phyloP scores from a whole-genome alignment of 2,113 vertebrate species.

The Tetrax tetrax region DNA sequence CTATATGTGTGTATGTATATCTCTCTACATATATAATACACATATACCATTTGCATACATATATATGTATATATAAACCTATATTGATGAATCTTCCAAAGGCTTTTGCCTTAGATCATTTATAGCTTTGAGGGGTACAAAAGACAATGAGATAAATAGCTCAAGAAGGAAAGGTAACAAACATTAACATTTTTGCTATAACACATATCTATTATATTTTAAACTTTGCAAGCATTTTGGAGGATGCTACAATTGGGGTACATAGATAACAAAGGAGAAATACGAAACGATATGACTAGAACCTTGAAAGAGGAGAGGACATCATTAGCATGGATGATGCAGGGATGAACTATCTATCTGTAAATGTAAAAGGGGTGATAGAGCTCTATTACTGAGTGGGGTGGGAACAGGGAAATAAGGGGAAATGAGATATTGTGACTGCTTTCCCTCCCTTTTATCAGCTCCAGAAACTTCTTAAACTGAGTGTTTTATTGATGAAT shows the following conservation, averaged over 20 bases:
- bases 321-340: not conserved
- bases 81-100: not conserved
- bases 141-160: not conserved
- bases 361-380: not conserved
- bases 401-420: not conserved
- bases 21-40: not conserved
- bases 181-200: not conserved
- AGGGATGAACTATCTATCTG: not conserved
- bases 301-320: not conserved
- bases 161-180: not conserved
- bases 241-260: not conserved
- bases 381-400: not conserved
- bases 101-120: not conserved
- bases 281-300: not conserved
- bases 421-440: not conserved
- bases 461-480: not conserved
- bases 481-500: not conserved
- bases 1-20: too few species aligned
- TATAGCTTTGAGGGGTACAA: not conserved
- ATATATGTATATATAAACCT: fast-evolving
- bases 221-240: not conserved
- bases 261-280: not conserved
- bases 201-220: not conserved
- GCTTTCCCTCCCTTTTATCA: not conserved
- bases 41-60: not conserved